Evolutionary conservation across 1,140 invertebrate genomes (phyloP).

Genomic region (Diploscapter pachys): DNA sequence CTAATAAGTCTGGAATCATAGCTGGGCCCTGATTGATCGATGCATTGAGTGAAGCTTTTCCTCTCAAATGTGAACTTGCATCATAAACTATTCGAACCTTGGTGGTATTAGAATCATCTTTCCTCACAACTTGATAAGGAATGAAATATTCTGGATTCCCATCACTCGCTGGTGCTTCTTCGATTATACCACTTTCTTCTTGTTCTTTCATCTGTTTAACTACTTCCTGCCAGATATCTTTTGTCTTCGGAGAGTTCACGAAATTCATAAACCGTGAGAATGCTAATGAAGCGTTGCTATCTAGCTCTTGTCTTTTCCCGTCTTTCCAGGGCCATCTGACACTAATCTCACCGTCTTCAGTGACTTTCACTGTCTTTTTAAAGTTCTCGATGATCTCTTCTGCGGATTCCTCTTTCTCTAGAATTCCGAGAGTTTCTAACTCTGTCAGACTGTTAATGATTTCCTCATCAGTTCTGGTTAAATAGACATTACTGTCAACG

Average conservation of each 20-base stretch:
- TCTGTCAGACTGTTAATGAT: neutral
- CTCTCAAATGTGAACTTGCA: slow-evolving; percentile 3
- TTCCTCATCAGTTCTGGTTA: neutral
- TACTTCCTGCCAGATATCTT: neutral
- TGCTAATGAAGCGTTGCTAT: neutral
- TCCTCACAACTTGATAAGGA: slow-evolving; percentile 2
- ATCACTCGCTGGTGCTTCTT: neutral
- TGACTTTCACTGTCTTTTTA: neutral
- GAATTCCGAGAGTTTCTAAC: neutral
- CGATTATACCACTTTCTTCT: neutral
- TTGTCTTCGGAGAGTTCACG: neutral
- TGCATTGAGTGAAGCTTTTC: neutral
- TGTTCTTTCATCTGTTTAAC: neutral
- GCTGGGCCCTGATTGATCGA: neutral
- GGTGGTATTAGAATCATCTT: slow-evolving; percentile 1
- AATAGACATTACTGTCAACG: neutral
- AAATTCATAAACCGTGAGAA: neutral
- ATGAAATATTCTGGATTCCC: slow-evolving; percentile 1
- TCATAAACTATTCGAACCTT: neutral
- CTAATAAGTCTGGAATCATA: neutral
- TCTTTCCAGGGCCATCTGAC: neutral
- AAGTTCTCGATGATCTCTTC: neutral
- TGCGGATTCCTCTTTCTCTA: neutral
- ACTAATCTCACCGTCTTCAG: neutral
- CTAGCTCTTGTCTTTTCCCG: neutral